Conservation (phyloP, 2,113 vertebrate genomes). For the Pycnonotus jocosus region DNA sequence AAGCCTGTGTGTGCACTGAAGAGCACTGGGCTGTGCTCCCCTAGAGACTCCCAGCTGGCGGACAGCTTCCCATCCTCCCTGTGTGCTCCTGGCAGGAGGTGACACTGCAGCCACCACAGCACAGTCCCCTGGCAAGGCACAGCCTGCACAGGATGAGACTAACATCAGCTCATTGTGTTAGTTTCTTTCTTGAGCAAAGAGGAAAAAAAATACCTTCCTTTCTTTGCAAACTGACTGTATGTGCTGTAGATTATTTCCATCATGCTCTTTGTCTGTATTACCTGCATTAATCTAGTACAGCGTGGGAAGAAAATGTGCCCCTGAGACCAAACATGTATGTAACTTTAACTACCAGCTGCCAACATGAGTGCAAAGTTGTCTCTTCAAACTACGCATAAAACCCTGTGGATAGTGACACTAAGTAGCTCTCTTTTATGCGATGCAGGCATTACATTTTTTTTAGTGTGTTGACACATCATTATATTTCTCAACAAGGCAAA, state of each 20-base stretch:
- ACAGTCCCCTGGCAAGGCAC: neutral
- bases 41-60: neutral
- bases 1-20: rapidly evolving
- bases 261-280: slow-evolving; percentile 24
- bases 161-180: neutral
- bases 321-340: neutral
- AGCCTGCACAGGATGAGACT: neutral
- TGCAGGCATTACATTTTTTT: neutral
- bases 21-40: rapidly evolving
- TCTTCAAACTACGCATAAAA: neutral
- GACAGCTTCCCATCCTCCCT: neutral
- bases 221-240: neutral
- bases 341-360: slow-evolving; percentile 46
- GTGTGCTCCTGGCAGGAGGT: neutral
- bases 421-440: slow-evolving; percentile 14
- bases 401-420: slow-evolving; percentile 19
- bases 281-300: slow-evolving; percentile 28
- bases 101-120: neutral
- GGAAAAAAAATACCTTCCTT: neutral
- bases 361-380: neutral
- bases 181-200: neutral
- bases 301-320: slow-evolving; percentile 25
- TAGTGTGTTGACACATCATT: slow-evolving; percentile 3
- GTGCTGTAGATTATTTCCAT: neutral
- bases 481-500: slow-evolving; percentile 49